Evolutionary conservation across 37 sponge, comb jelly and placozoan genomes (phyloP), one percentile per base, ranked within the genome.

Genomic region (Chondrilla cf. caribensis): DNA sequence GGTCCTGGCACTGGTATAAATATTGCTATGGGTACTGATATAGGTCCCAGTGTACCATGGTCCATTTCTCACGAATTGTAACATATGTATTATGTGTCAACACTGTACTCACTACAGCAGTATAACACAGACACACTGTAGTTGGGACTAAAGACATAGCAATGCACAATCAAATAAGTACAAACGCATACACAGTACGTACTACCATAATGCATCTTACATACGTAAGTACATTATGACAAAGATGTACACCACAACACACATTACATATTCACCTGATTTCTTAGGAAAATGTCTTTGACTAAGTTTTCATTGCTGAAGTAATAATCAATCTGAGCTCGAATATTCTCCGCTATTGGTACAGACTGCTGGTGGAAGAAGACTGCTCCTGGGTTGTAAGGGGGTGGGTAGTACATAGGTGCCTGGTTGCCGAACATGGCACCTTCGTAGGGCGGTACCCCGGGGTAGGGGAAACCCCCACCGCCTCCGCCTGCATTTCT

Each of bases 271-370:
- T 88, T 39, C 22, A 95, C 96, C 96, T 95, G 95, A 72, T 88
- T 64, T 31, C 97, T 70, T 18, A 97, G 82, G 38, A 88, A 97
- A 54, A 94, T 89, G 70, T 99, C 99, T 60, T 95, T 95, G 35
- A 89, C 85, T 15, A 99, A 83, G 65, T 99, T 99, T 43, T 96
- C 93, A 41, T 92, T 89, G 64, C 97, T 97, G 89, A 99, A 96
- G 76, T 96, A 99, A 67, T 99, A 99, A 39, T 96, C 95, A 26
- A 97, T 99, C 36, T 73, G 76, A 42, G 21, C 44, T 39, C 76
- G 19, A 73, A 73, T 73, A 43, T 73, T 39, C 21, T 73, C 76
- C 25, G 70, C 36, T 3, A 68, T 32, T 21, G 76, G 76, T 47
- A 47, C 9, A 47, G 51, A 14, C 51, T 47, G 51, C 39, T 41